A percentile compares a stretch with the other conserved stretches of the same genome.
phyloP scores from a whole-genome alignment of 2,113 vertebrate genomes.

The Noctilio leporinus region DNA sequence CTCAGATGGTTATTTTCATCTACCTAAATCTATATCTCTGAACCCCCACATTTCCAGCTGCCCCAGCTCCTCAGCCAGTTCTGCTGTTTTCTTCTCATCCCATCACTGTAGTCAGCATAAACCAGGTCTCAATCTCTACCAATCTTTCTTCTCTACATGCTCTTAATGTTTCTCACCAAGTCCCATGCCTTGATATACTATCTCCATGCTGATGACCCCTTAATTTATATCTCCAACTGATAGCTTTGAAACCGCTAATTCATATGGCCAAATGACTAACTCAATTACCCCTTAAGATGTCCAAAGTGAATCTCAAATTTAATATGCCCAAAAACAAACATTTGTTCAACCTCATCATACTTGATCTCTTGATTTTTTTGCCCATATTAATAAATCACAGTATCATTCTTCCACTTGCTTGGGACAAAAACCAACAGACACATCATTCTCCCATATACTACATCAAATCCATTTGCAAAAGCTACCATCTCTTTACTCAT shows the following conservation, averaged over 20 bases:
- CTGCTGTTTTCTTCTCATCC: background rate
- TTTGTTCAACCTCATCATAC: background rate
- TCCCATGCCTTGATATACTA: background rate
- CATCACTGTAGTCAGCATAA: background rate
- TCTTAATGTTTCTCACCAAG: background rate
- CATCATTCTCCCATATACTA: background rate
- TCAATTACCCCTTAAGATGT: background rate
- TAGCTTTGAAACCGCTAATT: background rate
- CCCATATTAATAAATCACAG: background rate
- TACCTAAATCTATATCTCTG: background rate
- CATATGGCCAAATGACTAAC: background rate
- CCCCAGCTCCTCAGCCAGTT: background rate
- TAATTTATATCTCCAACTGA: background rate
- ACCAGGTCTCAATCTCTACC: background rate
- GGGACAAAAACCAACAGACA: background rate
- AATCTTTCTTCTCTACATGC: background rate
- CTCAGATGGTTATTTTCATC: background rate
- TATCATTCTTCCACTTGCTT: background rate
- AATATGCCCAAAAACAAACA: background rate
- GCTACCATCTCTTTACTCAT: background rate
- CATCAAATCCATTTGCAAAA: background rate
- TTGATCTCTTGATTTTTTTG: background rate
- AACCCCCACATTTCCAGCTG: background rate
- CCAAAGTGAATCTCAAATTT: background rate
- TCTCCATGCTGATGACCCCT: background rate